Percentiles rank a stretch among this genome's conserved stretches.
Evolutionary conservation across 2,888 invertebrate genomes (phyloP).

Genomic region (Embidobia sp.): DNA sequence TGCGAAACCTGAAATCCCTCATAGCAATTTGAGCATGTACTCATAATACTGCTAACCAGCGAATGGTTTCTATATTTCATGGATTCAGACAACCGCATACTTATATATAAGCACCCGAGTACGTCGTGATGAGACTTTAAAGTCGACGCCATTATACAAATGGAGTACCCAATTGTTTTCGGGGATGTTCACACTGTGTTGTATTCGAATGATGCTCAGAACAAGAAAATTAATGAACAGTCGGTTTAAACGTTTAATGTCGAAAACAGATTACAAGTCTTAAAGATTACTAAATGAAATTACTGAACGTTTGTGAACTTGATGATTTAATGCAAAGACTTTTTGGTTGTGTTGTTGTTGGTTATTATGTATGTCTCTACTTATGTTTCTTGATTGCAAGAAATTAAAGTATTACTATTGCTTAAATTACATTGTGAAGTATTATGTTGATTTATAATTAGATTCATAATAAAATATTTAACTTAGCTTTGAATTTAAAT

Average conservation of each 20-base stretch:
- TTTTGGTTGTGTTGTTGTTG: no score
- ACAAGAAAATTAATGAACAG: conserved; percentile 38
- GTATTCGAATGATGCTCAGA: not conserved
- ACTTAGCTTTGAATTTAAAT: no score
- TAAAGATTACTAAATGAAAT: no score
- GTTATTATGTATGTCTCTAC: no score
- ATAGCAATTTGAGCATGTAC: conserved; percentile 22
- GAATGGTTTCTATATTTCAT: conserved; percentile 43
- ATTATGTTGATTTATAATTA: no score
- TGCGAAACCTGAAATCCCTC: conserved; percentile 29
- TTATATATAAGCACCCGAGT: conserved; percentile 48
- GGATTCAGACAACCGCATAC: conserved; percentile 44
- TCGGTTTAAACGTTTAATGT: conserved; percentile 6
- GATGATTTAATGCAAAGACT: no score
- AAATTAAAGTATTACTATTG: no score
- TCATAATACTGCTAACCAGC: conserved; percentile 38
- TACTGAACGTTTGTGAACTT: no score
- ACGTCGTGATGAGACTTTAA: conserved; percentile 35
- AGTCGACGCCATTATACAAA: conserved; percentile 30
- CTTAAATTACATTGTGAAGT: no score
- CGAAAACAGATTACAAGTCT: conserved; percentile 11
- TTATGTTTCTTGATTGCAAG: no score
- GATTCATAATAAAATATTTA: no score
- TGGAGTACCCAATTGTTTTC: conserved; percentile 40
- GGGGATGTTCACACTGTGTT: conserved; percentile 13